A percentile compares a stretch with the other conserved stretches of the same genome.
Evolutionary conservation across 1,140 invertebrate species (phyloP).

Genomic region (Drosophila tropicalis): DNA sequence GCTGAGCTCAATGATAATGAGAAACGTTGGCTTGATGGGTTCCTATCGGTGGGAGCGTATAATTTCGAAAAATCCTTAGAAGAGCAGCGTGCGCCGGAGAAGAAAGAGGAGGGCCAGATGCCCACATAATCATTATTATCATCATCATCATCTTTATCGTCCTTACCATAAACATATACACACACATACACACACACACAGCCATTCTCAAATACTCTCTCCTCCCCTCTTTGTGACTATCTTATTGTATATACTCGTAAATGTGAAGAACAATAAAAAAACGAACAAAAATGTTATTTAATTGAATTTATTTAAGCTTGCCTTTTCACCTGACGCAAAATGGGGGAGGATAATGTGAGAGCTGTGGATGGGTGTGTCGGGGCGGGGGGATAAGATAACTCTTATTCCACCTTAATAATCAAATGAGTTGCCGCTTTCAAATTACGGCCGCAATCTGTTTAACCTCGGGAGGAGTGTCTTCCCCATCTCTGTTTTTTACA

Average conservation of each 20-base stretch:
- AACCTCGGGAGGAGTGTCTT: conserved; percentile 50
- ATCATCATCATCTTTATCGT: conserved; percentile 59
- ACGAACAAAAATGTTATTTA: conserved; percentile 77
- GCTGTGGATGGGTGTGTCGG: not conserved
- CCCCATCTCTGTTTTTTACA: conserved; percentile 2
- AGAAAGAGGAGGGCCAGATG: conserved; percentile 40
- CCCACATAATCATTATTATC: conserved; percentile 20
- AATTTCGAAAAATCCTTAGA: conserved; percentile 74
- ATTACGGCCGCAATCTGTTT: conserved; percentile 81
- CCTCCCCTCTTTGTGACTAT: conserved; percentile 28
- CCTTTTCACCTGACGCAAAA: conserved; percentile 65
- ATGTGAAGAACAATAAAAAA: conserved; percentile 69
- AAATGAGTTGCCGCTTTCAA: conserved; percentile 80
- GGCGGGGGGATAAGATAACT: conserved; percentile 25
- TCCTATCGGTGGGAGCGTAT: conserved; percentile 78
- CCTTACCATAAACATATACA: conserved; percentile 48
- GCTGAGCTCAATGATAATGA: conserved; percentile 78
- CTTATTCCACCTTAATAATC: conserved; percentile 81
- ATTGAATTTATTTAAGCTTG: conserved; percentile 80
- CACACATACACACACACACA: conserved; percentile 16
- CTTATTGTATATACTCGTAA: conserved; percentile 58
- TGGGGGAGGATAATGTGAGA: not conserved
- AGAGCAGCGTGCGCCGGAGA: conserved; percentile 36
- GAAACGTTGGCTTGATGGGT: conserved; percentile 79
- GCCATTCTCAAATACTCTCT: conserved; percentile 17